A percentile compares a stretch with the other conserved stretches of the same genome.
Conservation (phyloP, 2,888 invertebrate species). For the Celastrina argiolus region DNA sequence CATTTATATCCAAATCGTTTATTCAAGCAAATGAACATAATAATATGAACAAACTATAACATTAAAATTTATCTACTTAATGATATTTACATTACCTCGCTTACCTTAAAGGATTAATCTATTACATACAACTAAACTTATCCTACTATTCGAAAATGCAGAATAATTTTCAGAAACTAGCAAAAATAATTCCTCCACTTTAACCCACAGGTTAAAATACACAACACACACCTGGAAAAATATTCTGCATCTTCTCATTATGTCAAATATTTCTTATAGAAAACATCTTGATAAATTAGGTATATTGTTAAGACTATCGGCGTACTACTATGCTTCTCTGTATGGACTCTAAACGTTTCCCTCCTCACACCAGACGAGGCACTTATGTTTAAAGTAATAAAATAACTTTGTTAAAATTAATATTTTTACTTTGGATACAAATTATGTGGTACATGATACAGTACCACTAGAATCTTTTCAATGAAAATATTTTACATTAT, state of each 20-base stretch:
- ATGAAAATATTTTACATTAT: background rate
- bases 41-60: slow-evolving; percentile 75
- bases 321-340: slow-evolving; percentile 15
- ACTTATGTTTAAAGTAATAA: slow-evolving; percentile 2
- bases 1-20: slow-evolving; percentile 76
- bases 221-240: slow-evolving; percentile 36
- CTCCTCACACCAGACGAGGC: slow-evolving; percentile 14
- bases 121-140: slow-evolving; percentile 69
- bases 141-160: slow-evolving; percentile 43
- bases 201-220: background rate
- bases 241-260: slow-evolving; percentile 64
- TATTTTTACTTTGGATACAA: slow-evolving; percentile 6
- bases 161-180: slow-evolving; percentile 32
- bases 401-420: slow-evolving; percentile 11
- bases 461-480: background rate
- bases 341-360: slow-evolving; percentile 5
- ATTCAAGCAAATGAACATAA: slow-evolving; percentile 78
- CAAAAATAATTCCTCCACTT: slow-evolving; percentile 16
- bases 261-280: slow-evolving; percentile 46
- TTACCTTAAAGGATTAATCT: slow-evolving; percentile 63
- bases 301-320: slow-evolving; percentile 16
- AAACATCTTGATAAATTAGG: slow-evolving; percentile 26
- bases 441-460: background rate
- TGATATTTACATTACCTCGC: slow-evolving; percentile 75
- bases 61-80: slow-evolving; percentile 77